A percentile compares a stretch with the other conserved stretches of the same genome.
Evolutionary conservation across 2,113 vertebrate genomes (phyloP).

Genomic region (Nymphicus hollandicus): DNA sequence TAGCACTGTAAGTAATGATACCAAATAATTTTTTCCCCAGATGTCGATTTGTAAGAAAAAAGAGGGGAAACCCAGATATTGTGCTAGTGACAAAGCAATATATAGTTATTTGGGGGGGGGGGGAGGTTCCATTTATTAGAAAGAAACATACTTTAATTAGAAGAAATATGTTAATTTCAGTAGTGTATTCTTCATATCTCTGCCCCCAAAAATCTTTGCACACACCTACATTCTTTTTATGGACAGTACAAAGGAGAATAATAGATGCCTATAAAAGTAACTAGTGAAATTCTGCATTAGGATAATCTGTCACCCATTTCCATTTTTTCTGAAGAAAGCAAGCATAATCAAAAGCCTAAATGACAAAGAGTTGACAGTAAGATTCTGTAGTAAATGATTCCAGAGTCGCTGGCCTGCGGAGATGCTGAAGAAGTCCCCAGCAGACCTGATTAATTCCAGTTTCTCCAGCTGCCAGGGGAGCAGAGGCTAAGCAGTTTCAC

Average conservation of each 20-base stretch:
- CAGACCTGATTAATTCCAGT: conserved; percentile 99
- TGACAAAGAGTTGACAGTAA: conserved; percentile 99
- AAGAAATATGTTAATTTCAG: conserved; percentile 63
- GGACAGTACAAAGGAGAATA: conserved; percentile 80
- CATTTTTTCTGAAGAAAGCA: conserved; percentile 80
- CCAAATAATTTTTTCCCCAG: neutral
- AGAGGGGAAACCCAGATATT: neutral
- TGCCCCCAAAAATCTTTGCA: conserved; percentile 54
- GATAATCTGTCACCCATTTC: conserved; percentile 92
- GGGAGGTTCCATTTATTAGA: conserved; percentile 55
- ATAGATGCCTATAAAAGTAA: conserved; percentile 82
- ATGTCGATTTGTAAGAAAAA: neutral
- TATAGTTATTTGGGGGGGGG: neutral
- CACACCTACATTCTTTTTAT: conserved; percentile 67
- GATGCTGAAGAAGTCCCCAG: conserved; percentile 95
- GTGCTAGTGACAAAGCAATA: conserved; percentile 31
- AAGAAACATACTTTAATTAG: conserved; percentile 71
- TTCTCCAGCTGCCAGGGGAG: conserved; percentile 91
- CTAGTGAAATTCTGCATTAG: conserved; percentile 84
- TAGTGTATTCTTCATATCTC: conserved; percentile 41
- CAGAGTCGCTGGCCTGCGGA: conserved; percentile 94
- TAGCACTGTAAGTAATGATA: neutral
- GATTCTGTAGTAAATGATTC: conserved; percentile 99
- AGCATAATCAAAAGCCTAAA: conserved; percentile 97
- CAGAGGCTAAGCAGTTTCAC: conserved; percentile 92